phyloP scores from a whole-genome alignment of 2,113 vertebrate genomes.

The Sciurus niger region DNA sequence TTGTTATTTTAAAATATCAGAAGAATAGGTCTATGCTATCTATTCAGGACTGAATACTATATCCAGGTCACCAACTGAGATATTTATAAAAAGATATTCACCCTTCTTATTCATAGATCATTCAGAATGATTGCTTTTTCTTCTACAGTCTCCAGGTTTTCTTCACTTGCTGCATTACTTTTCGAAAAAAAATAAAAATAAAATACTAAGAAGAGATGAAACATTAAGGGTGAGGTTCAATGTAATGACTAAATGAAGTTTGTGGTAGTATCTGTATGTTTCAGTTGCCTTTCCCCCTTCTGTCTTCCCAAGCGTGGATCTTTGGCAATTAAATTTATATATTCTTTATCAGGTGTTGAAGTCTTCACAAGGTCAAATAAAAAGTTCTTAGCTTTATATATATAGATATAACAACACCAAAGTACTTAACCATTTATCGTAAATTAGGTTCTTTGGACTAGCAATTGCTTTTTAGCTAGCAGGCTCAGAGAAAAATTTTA shows the following conservation, averaged over 20 bases:
- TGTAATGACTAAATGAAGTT: not conserved
- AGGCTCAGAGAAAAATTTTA: conserved; percentile 11
- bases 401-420: conserved; percentile 2
- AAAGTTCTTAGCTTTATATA: conserved; percentile 33
- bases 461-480: conserved; percentile 6
- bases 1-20: conserved; percentile 1
- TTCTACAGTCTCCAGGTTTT: not conserved
- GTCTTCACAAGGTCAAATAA: not conserved
- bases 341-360: conserved; percentile 39
- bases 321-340: conserved; percentile 56
- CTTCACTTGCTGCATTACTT: not conserved
- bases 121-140: not conserved
- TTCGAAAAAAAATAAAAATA: not conserved
- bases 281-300: not conserved
- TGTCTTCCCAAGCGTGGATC: not conserved
- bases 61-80: not conserved
- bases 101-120: not conserved
- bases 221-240: not conserved
- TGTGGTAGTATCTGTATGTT: not conserved
- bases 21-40: not conserved
- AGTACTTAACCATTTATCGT: conserved; percentile 29
- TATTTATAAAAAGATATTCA: not conserved
- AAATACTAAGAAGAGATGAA: not conserved
- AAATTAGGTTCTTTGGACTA: not conserved
- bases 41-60: not conserved